A percentile compares a stretch with the other conserved stretches of the same genome.
phyloP scores from a whole-genome alignment of 2,113 vertebrate genomes.

The Cervus canadensis region DNA sequence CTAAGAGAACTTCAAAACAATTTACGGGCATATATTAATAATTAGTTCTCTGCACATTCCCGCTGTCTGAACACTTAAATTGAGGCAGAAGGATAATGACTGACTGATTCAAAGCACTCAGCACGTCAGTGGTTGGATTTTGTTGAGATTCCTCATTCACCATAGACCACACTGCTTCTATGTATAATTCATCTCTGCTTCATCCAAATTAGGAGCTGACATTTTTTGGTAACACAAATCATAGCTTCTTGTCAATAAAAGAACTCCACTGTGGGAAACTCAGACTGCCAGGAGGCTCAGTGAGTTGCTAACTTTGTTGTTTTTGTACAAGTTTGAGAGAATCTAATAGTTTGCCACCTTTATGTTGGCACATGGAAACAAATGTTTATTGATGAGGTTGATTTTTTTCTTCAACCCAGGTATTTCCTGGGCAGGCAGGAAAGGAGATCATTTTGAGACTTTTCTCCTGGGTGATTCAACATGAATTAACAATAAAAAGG shows the following conservation, averaged over 20 bases:
- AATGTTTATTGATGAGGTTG: conserved; percentile 40
- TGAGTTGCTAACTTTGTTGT: not conserved
- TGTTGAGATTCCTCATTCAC: conserved; percentile 23
- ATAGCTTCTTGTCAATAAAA: conserved; percentile 50
- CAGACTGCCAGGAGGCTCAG: not conserved
- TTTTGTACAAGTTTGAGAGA: conserved; percentile 46
- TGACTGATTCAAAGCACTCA: conserved; percentile 34
- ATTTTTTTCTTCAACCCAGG: conserved; percentile 35
- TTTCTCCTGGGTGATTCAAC: conserved; percentile 29
- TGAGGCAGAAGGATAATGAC: conserved; percentile 5
- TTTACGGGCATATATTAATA: conserved; percentile 12
- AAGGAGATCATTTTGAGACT: conserved; percentile 10
- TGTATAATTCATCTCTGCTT: conserved; percentile 56
- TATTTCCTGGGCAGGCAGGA: conserved; percentile 50
- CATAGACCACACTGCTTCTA: conserved; percentile 25
- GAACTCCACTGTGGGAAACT: not conserved
- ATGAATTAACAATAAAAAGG: conserved; percentile 25
- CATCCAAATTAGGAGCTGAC: conserved; percentile 54
- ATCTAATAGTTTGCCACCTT: conserved; percentile 4
- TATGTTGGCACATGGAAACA: not conserved
- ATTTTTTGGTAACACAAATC: conserved; percentile 57
- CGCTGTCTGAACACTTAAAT: conserved; percentile 9
- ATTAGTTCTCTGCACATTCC: not conserved
- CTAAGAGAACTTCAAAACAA: conserved; percentile 29
- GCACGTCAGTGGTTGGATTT: conserved; percentile 21